Percentiles rank a stretch among this genome's conserved stretches.
Conservation (phyloP, 1,140 invertebrate species). For the Drosophila lacertosa region DNA sequence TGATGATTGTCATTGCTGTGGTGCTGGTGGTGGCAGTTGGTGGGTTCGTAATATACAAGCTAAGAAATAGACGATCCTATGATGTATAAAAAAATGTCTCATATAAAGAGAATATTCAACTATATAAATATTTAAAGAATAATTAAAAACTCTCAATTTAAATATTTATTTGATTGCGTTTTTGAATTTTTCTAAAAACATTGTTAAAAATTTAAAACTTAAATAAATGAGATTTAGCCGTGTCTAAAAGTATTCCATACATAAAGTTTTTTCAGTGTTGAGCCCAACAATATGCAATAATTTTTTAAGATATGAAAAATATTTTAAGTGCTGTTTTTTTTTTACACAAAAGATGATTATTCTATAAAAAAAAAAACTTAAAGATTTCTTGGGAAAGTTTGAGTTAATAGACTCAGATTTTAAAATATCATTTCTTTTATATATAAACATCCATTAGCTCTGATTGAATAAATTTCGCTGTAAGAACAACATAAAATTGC, state of each 20-base stretch:
- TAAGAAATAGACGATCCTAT: neutral
- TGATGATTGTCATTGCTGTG: neutral
- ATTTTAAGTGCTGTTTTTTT: neutral
- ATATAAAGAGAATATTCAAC: too few species aligned
- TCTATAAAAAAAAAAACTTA: too few species aligned
- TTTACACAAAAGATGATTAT: too few species aligned
- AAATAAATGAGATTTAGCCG: too few species aligned
- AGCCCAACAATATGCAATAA: constrained; percentile 1
- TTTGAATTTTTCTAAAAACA: too few species aligned
- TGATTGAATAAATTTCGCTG: constrained; percentile 25
- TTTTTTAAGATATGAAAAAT: neutral
- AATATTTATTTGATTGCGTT: neutral
- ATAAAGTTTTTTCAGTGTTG: neutral
- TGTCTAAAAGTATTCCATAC: neutral
- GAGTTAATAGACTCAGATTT: too few species aligned
- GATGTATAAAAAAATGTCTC: neutral
- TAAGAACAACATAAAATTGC: constrained; percentile 12
- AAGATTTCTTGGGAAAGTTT: too few species aligned
- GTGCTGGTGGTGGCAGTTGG: neutral
- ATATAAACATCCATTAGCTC: neutral
- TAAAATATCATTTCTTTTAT: too few species aligned
- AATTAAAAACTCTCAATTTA: too few species aligned
- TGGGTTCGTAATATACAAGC: neutral
- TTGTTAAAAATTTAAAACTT: too few species aligned
- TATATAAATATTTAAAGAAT: too few species aligned